Conservation (phyloP, 2,113 vertebrate species). For the Psittacara wagleri region DNA sequence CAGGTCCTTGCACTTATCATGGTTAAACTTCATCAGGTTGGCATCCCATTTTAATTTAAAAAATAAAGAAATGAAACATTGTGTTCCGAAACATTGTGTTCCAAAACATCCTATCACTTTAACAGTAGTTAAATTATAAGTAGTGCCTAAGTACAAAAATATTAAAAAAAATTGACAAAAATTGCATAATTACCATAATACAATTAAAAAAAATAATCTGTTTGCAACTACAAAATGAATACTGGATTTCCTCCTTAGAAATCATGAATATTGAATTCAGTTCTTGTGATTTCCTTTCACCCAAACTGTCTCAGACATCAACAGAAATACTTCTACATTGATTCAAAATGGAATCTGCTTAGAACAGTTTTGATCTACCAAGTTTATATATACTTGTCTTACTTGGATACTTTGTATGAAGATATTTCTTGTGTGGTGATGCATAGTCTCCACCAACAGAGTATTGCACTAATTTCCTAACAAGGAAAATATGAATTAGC, state of each 20-base stretch:
- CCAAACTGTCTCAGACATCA: not conserved
- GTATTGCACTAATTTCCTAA: not conserved
- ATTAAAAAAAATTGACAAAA: accelerated
- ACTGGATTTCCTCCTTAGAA: not conserved
- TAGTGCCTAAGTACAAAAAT: not conserved
- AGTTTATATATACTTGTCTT: not conserved
- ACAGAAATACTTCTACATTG: not conserved
- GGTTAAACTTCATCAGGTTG: too few relatives aligned
- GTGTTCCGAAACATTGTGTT: not conserved
- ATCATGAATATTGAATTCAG: not conserved
- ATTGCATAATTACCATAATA: not conserved
- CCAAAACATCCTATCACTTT: not conserved
- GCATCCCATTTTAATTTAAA: not conserved
- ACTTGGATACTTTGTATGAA: not conserved
- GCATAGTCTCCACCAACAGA: not conserved
- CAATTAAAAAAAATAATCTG: not conserved
- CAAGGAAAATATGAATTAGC: not conserved
- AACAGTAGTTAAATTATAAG: not conserved
- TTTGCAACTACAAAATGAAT: not conserved
- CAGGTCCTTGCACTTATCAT: too few relatives aligned
- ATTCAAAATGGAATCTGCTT: not conserved
- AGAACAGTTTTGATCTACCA: not conserved
- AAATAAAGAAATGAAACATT: not conserved
- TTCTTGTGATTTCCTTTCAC: not conserved
- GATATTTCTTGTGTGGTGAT: not conserved